phyloP scores from a whole-genome alignment of 2,113 vertebrate species.

The Nematolebias whitei region DNA sequence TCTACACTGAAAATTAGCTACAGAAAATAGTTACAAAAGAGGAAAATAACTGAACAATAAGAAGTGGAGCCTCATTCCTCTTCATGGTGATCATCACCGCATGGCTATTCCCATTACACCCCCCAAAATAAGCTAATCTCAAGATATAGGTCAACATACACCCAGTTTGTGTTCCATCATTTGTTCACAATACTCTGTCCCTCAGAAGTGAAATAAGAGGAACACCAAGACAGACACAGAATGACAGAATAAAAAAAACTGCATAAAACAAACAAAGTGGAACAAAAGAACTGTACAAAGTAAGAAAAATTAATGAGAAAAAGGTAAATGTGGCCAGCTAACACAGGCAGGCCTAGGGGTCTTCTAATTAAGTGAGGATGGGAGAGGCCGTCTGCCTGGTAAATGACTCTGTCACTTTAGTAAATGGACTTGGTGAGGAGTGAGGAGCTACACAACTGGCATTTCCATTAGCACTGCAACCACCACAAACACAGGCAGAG shows the following conservation, averaged over 20 bases:
- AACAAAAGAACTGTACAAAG: conserved; percentile 31
- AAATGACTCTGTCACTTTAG: conserved; percentile 86
- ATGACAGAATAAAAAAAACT: conserved; percentile 43
- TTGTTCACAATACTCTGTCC: conserved; percentile 39
- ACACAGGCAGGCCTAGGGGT: conserved; percentile 76
- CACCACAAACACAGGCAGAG: conserved; percentile 46
- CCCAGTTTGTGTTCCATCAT: conserved; percentile 36
- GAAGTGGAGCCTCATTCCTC: conserved; percentile 22
- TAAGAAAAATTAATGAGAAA: conserved; percentile 17
- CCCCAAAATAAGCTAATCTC: conserved; percentile 37
- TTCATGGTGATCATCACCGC: conserved; percentile 24
- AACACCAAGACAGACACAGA: conserved; percentile 43
- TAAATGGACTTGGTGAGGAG: conserved; percentile 82
- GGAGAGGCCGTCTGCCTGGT: conserved; percentile 77
- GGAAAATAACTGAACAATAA: conserved; percentile 18
- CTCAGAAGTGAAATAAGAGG: conserved; percentile 6
- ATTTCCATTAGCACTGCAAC: conserved; percentile 78
- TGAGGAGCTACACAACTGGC: conserved; percentile 74
- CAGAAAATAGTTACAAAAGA: conserved; percentile 6
- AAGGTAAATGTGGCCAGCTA: conserved; percentile 60
- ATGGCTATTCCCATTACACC: conserved; percentile 49
- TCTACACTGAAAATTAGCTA: background rate
- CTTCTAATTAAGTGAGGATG: conserved; percentile 83
- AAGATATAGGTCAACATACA: conserved; percentile 41
- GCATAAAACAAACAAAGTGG: conserved; percentile 45